Base-by-base conservation (phyloP, 2,888 invertebrate genomes). In the Netelia fuscicornis region DNA sequence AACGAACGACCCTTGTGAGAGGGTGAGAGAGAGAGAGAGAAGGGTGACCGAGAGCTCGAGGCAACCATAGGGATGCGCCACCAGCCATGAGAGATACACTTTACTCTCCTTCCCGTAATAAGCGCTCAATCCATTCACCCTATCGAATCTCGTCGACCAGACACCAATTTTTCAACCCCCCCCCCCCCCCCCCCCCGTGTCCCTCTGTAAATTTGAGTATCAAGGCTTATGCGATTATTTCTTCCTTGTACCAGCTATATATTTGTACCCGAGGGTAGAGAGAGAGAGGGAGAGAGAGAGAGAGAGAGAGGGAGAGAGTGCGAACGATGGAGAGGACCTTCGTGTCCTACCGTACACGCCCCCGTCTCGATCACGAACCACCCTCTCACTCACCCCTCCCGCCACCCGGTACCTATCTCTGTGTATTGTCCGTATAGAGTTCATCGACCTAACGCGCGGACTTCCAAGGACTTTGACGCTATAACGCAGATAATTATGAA, bases 61-160 rank as follows among this genome's bases (percentile, higher is more conserved):
- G 67, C 71, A 42, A 20, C 62, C 81, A 81, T 72, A 42, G 72
- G 84, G 81, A 74, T 74, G 81, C 68, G 81, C 81, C 77, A 81
- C 74, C 78, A 44, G 81, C 52, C 77, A 77, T 58, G 67, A 75
- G 70, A 56, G 56, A 68, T 25, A 60, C 25, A 77, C 44, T 44
- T 10, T 68, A n/a, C 65, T 9, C 44, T n/a, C 37, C 48, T 17
- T 37, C 60, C n/a, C 64, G 54, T 79, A 71, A 79, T 64, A 64
- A 71, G 64, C 62, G 42, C 70, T 71, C 71, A 71, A 79, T 71
- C 71, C 60, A 62, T 60, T 78, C 56, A 65, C 67, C 44, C 13
- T 72, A 74, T 74, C 68, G 54, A 77, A 68, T 78, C 68, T 70
- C 71, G 9, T 48, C 56, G 2, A 54, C 37, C 30, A 52, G 68